phyloP scores from a whole-genome alignment of 2,888 invertebrate genomes.

The Adela reaumurella region DNA sequence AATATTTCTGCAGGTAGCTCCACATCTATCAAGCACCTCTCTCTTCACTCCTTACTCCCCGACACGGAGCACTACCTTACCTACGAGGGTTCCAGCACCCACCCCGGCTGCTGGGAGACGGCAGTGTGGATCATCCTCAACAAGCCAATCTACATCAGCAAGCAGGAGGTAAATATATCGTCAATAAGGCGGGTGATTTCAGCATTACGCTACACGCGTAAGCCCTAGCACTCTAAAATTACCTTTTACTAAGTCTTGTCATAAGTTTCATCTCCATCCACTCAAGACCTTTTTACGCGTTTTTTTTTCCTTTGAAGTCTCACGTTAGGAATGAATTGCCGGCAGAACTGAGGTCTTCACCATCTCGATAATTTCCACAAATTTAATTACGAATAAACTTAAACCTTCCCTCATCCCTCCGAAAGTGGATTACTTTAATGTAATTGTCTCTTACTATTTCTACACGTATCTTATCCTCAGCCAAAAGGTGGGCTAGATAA shows the following conservation, averaged over 20 bases:
- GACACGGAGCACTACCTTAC: constrained; percentile 94
- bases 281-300: too few relatives aligned
- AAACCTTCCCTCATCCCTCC: too few relatives aligned
- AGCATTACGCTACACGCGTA: neutral
- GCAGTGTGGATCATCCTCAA: constrained; percentile 98
- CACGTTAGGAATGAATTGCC: too few relatives aligned
- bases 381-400: too few relatives aligned
- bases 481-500: too few relatives aligned
- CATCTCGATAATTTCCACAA: too few relatives aligned
- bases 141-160: constrained; percentile 95
- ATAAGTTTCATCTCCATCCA: neutral
- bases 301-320: too few relatives aligned
- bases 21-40: constrained; percentile 79
- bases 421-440: too few relatives aligned
- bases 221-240: neutral
- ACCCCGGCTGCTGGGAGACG: constrained; percentile 99
- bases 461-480: too few relatives aligned
- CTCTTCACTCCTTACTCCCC: constrained; percentile 82
- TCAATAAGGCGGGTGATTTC: too few relatives aligned
- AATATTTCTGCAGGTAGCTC: constrained; percentile 64
- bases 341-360: too few relatives aligned
- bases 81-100: constrained; percentile 96
- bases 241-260: neutral
- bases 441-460: too few relatives aligned
- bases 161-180: constrained; percentile 86